Evolutionary conservation across 2,888 invertebrate species (phyloP), one percentile per base, ranked within the genome.

Genomic region (Torymus aiolomorphi): DNA sequence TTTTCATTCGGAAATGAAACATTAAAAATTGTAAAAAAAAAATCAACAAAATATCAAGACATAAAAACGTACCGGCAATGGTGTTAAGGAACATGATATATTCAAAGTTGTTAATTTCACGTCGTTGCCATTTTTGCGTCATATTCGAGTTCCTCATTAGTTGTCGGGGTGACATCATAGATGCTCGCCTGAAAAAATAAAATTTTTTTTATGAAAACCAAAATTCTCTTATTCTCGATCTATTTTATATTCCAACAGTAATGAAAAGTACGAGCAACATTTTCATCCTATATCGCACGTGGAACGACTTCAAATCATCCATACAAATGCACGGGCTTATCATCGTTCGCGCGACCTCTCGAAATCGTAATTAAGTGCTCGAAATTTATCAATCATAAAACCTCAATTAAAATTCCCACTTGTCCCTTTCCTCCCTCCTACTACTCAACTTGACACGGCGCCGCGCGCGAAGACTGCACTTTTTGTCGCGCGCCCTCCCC

Each of bases 61-160:
- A 3, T 24, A 24, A 8, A 67, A 49, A 67, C 94, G 93, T 88
- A 96, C 97, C 98, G 81, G 99, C 99, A 84, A 99, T 98, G 18
- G 99, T 99, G 91, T 99, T 99, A 84, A 99, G 94, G 93, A 99
- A 99, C 99, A 99, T 99, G 86, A 99, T 94, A 91, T 99, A 99
- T 92, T 99, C 99, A 92, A 99, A 99, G 92, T 99, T 99, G 82
- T 98, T 98, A 87, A 99, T 99, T 92, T 99, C 99, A 63, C 99
- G 93, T 31, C 98, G 94, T 91, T 99, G 99, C 99, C 99, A 99
- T 91, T 98, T 97, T 92, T 98, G 98, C 67, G 98, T 99, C 99
- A 99, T 99, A 92, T 99, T 98, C 31, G 99, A 99, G 92, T 98
- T 97, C 87, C 98, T 95, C 97, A 99, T 99, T 86, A 99, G 93